A percentile compares a stretch with the other conserved stretches of the same genome.
Conservation (phyloP, 2,113 vertebrate genomes). For the Anoura caudifer region DNA sequence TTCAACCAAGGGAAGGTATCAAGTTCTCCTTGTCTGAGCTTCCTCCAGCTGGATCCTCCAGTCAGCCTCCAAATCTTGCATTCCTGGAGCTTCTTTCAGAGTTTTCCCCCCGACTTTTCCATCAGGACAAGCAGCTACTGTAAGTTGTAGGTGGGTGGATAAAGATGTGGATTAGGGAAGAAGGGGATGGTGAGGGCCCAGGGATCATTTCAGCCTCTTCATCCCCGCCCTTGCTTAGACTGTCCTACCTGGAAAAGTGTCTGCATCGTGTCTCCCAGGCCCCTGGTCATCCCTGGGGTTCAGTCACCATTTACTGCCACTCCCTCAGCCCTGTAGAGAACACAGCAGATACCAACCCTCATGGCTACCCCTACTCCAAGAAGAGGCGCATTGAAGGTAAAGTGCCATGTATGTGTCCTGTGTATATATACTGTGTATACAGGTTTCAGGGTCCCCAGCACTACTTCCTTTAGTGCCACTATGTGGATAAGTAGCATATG, state of each 20-base stretch:
- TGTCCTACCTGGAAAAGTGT: constrained; percentile 78
- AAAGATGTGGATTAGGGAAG: not conserved
- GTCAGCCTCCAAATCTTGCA: constrained; percentile 79
- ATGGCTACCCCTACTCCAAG: constrained; percentile 48
- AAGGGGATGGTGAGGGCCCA: not conserved
- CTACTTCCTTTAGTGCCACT: not conserved
- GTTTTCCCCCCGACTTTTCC: constrained; percentile 89
- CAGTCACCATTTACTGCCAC: constrained; percentile 80
- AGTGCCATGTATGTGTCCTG: not conserved
- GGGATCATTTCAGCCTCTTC: not conserved
- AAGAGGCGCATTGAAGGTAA: constrained; percentile 66
- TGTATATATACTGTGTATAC: not conserved
- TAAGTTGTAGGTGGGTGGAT: constrained; percentile 73
- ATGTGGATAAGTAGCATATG: not conserved
- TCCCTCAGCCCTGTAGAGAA: constrained; percentile 77
- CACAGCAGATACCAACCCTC: not conserved
- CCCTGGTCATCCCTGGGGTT: constrained; percentile 60
- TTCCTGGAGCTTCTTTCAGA: constrained; percentile 91
- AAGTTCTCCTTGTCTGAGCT: constrained; percentile 83
- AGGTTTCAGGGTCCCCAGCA: not conserved
- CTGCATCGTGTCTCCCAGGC: constrained; percentile 64
- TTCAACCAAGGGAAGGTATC: constrained; percentile 85
- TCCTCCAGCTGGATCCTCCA: constrained; percentile 33
- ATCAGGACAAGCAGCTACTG: constrained; percentile 84
- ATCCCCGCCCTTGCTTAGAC: constrained; percentile 66